Evolutionary conservation across 2,888 invertebrate species (phyloP).

Genomic region (Scaptodrosophila latifasciaeformis): DNA sequence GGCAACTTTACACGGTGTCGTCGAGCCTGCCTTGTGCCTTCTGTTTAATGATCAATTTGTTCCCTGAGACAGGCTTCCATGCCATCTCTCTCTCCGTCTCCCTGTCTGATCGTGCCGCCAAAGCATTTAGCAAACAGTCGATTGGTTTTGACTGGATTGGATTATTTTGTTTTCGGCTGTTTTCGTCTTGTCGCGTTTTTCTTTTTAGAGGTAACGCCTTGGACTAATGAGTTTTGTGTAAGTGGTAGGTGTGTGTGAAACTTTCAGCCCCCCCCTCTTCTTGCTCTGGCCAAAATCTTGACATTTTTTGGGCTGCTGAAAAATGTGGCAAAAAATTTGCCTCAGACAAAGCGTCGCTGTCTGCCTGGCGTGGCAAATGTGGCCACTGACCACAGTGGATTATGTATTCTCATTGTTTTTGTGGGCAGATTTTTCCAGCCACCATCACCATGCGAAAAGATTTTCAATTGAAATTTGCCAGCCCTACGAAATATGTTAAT

Average conservation of each 20-base stretch:
- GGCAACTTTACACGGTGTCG: constrained; percentile 11
- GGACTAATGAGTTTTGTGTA: constrained; percentile 54
- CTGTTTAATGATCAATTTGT: constrained; percentile 70
- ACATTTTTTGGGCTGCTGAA: not conserved
- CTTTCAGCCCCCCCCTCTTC: constrained; percentile 15
- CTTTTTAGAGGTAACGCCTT: constrained; percentile 12
- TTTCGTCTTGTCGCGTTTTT: constrained; percentile 5
- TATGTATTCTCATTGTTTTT: constrained; percentile 41
- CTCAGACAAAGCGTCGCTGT: constrained; percentile 42
- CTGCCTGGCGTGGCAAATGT: constrained; percentile 46
- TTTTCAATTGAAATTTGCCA: constrained; percentile 46
- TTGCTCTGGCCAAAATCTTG: not conserved
- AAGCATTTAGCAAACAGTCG: not conserved
- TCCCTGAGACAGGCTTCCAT: no score
- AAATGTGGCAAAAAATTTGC: constrained; percentile 5
- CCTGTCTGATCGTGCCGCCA: constrained; percentile 60
- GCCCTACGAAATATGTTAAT: constrained; percentile 48
- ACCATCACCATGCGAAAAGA: no score
- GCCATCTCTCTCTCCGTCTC: no score
- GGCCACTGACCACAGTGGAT: constrained; percentile 58
- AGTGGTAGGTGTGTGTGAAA: constrained; percentile 47
- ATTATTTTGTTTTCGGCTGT: constrained; percentile 11
- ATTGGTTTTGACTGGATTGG: constrained; percentile 9
- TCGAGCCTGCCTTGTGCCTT: constrained; percentile 60
- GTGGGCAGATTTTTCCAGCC: constrained; percentile 34